Conservation (phyloP, 2,888 invertebrate genomes). For the Hipparchia sbordonii region DNA sequence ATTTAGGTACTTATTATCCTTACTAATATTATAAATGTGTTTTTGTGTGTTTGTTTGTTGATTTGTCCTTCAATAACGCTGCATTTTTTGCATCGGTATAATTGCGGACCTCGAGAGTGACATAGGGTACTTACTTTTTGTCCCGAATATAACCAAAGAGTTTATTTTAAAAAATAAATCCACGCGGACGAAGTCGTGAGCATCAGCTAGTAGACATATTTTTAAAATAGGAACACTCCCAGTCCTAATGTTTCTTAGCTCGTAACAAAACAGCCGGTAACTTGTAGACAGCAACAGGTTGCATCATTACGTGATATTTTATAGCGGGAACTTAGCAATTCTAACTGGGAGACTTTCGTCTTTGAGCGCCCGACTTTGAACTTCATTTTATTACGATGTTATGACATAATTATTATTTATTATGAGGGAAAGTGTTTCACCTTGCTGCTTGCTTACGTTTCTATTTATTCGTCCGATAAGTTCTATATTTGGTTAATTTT, state of each 20-base stretch:
- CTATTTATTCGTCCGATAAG: background rate
- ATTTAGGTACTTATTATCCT: too few species aligned
- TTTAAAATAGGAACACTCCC: slow-evolving; percentile 3
- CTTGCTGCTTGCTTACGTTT: background rate
- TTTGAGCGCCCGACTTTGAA: slow-evolving; percentile 16
- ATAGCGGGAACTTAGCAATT: slow-evolving; percentile 15
- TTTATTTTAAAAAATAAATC: too few species aligned
- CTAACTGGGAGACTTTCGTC: slow-evolving; percentile 16
- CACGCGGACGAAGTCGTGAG: too few species aligned
- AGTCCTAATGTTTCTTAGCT: slow-evolving; percentile 2
- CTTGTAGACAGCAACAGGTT: slow-evolving; percentile 24
- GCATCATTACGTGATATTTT: slow-evolving; percentile 19
- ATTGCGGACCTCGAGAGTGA: too few species aligned
- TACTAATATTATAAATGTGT: too few species aligned
- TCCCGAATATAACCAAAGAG: too few species aligned
- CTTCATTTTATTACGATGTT: slow-evolving; percentile 16
- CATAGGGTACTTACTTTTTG: too few species aligned
- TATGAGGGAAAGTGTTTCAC: slow-evolving; percentile 1
- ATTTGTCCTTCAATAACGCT: too few species aligned
- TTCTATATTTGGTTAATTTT: too few species aligned
- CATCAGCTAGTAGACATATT: background rate
- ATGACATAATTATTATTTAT: slow-evolving; percentile 9
- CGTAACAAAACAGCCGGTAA: slow-evolving; percentile 13
- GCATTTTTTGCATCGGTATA: too few species aligned
- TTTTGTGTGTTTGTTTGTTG: too few species aligned